Conservation (phyloP, 1,140 invertebrate genomes). For the Psix sp. region DNA sequence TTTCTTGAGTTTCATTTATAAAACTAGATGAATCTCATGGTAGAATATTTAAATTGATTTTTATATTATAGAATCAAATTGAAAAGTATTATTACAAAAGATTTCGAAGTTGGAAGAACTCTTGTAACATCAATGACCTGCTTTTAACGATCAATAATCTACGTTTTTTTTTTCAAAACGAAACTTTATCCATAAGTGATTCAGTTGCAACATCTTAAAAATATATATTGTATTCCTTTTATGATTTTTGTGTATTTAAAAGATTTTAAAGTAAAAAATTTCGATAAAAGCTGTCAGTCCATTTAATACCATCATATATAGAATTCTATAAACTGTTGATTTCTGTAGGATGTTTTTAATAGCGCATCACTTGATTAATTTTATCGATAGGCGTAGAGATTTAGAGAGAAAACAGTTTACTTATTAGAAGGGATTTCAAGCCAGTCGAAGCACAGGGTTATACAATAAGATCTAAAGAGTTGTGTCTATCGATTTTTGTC, state of each 20-base stretch:
- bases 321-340: conserved; percentile 14
- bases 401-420: conserved; percentile 12
- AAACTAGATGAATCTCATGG: no score
- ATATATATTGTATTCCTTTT: conserved; percentile 4
- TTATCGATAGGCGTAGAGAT: conserved; percentile 21
- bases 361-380: conserved; percentile 25
- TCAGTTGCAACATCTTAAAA: background rate
- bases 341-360: conserved; percentile 6
- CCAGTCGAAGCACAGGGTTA: conserved; percentile 9
- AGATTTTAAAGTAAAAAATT: background rate
- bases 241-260: background rate
- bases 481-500: no score
- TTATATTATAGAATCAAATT: no score
- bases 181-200: background rate
- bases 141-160: background rate
- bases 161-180: background rate
- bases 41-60: no score
- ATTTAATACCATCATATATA: conserved; percentile 8
- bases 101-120: no score
- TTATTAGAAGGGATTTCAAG: conserved; percentile 1
- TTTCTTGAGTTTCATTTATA: no score
- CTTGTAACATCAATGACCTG: background rate
- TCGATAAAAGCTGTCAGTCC: background rate
- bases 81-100: no score
- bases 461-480: no score